These are phyloP conservation scores for Gnathonemus longibarbis DNA, from an alignment of 2,113 vertebrate genomes.

Conservation along the genomic window DNA sequence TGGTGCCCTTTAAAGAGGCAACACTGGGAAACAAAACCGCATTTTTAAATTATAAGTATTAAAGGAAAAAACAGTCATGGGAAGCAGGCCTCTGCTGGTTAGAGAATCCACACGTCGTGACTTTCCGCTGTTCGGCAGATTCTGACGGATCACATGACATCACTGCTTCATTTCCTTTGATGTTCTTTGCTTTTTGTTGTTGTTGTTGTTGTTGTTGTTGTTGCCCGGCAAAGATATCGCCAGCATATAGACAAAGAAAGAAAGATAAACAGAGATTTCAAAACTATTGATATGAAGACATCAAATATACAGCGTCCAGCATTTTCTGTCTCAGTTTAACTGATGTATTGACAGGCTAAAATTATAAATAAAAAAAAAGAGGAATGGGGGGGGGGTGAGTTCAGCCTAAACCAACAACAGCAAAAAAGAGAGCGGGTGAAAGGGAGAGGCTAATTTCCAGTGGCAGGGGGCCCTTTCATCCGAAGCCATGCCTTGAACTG, in stretches of 20 bases:
- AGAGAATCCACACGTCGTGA: neutral
- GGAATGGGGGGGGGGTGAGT: constrained; percentile 22
- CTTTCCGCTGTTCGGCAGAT: neutral
- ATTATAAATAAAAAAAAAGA: constrained; percentile 40
- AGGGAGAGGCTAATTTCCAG: constrained; percentile 65
- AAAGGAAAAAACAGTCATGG: neutral
- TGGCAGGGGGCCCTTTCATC: constrained; percentile 78
- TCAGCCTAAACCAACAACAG: constrained; percentile 56
- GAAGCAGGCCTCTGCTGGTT: neutral
- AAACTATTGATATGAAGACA: constrained; percentile 47
- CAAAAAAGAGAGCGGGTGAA: constrained; percentile 42
- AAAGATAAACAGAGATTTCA: constrained; percentile 48
- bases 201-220: constrained; percentile 15
- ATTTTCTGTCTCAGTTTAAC: constrained; percentile 42
- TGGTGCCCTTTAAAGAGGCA: neutral
- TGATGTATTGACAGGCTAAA: constrained; percentile 55
- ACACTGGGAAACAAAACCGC: neutral
- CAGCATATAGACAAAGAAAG: constrained; percentile 26
- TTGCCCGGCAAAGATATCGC: constrained; percentile 39
- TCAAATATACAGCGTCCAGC: constrained; percentile 44
- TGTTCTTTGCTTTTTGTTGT: constrained; percentile 24
- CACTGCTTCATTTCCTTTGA: constrained; percentile 38
- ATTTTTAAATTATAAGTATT: neutral
- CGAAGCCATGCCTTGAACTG: constrained; percentile 68
- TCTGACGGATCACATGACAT: constrained; percentile 36